A percentile compares a stretch with the other conserved stretches of the same genome.
Conservation (phyloP, 2,888 invertebrate species). For the Apeira syringaria region DNA sequence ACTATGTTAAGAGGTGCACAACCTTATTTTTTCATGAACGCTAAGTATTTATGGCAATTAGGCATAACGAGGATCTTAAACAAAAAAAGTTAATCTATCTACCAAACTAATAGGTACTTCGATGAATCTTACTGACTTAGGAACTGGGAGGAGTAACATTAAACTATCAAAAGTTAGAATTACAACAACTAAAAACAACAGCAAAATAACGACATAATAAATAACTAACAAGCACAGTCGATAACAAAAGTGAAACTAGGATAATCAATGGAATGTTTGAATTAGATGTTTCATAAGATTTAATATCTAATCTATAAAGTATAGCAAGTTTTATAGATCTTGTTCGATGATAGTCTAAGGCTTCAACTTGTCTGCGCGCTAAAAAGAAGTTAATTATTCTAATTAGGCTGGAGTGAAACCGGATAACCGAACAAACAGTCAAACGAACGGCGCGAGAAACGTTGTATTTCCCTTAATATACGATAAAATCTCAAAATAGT, state of each 20-base stretch:
- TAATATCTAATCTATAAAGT: slow-evolving; percentile 42
- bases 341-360: slow-evolving; percentile 64
- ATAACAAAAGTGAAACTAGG: slow-evolving; percentile 23
- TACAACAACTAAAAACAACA: slow-evolving; percentile 29
- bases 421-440: slow-evolving; percentile 58
- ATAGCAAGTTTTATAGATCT: slow-evolving; percentile 40
- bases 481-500: slow-evolving; percentile 84
- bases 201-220: slow-evolving; percentile 26
- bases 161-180: slow-evolving; percentile 29
- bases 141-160: slow-evolving; percentile 66
- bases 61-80: slow-evolving; percentile 68
- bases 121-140: slow-evolving; percentile 63
- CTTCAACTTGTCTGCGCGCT: slow-evolving; percentile 56
- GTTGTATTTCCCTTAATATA: slow-evolving; percentile 71
- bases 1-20: slow-evolving; percentile 82
- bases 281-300: slow-evolving; percentile 41
- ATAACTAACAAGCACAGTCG: slow-evolving; percentile 5
- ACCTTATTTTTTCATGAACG: slow-evolving; percentile 83
- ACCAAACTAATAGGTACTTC: slow-evolving; percentile 60
- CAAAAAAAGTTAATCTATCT: slow-evolving; percentile 52
- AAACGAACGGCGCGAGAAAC: slow-evolving; percentile 64
- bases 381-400: slow-evolving; percentile 57
- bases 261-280: slow-evolving; percentile 38
- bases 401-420: slow-evolving; percentile 78
- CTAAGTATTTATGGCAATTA: slow-evolving; percentile 77